Evolutionary conservation across 2,797 vertebrate species (phyloP), one percentile per base, ranked within the genome.

Genomic region (Cyclopterus lumpus): DNA sequence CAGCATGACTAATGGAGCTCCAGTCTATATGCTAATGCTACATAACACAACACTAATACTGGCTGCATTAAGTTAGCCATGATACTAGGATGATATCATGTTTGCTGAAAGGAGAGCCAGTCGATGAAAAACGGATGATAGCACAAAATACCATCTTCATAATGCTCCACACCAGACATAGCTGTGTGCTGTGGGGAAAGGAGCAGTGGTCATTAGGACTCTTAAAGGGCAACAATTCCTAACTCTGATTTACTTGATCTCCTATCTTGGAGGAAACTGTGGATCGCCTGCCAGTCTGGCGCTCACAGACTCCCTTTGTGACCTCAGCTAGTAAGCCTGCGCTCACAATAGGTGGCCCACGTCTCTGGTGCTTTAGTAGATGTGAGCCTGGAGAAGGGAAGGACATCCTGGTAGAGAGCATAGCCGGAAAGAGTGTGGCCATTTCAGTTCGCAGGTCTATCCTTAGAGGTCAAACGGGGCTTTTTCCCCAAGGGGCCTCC

Each of bases 281-380:
- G 87, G 68, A 95, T 94, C 93, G 95, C 94, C 95, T 95, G 94
- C 95, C 95, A 95, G 95, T 95, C 95, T 95, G 95, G 94, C 93
- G 93, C 94, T 93, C 67, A 59, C 85, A 86, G 86, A 65, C 92
- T 94, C 90, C 88, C 84, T 67, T 85, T 83, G 92, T 95, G 94
- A 95, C 93, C 94, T 94, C 92, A 94, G 91, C 83, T 26, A 82
- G 85, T 83, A 81, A 87, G 90, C 71, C 86, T 74, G 66, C 44
- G 49, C 84, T 94, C 91, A 96, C 94, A 95, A 95, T 95, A 92
- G 93, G 91, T 90, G 84, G 90, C 89, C 87, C 84, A 78, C 38
- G 83, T 89, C 90, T 83, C 92, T 89, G 85, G 86, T 79, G 88
- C 90, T 90, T 85, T 88, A 77, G 75, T 80, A 62, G 65, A 92